phyloP scores from a whole-genome alignment of 2,797 vertebrate genomes.

The Triplophysa yarkandensis region DNA sequence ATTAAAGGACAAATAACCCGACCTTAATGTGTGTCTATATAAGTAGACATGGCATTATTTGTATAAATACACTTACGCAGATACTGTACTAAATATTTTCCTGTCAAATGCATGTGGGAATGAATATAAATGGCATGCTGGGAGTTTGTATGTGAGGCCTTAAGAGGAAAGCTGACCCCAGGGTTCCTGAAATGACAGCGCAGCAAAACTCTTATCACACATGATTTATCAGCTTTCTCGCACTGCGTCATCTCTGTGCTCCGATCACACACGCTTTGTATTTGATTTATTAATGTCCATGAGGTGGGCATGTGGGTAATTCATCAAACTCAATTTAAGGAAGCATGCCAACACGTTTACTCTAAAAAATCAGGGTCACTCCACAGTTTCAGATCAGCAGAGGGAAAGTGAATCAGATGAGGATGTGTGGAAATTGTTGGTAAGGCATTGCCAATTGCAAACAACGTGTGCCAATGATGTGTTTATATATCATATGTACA shows the following conservation, averaged over 20 bases:
- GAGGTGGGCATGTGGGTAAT: conserved; percentile 70
- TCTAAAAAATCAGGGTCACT: conserved; percentile 73
- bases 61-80: neutral
- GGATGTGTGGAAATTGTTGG: neutral
- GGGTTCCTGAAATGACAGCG: conserved; percentile 58
- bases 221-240: conserved; percentile 77
- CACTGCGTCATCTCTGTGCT: conserved; percentile 62
- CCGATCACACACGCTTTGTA: conserved; percentile 68
- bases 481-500: neutral
- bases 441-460: neutral
- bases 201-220: conserved; percentile 68
- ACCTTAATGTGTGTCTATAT: neutral
- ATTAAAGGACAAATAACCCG: neutral
- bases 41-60: neutral
- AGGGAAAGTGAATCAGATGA: conserved; percentile 23
- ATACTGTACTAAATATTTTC: conserved; percentile 24
- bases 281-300: conserved; percentile 77
- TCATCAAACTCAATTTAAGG: conserved; percentile 76
- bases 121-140: conserved; percentile 57
- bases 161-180: conserved; percentile 62
- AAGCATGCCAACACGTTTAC: conserved; percentile 67
- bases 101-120: conserved; percentile 16
- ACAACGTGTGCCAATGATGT: neutral
- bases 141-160: conserved; percentile 60
- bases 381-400: conserved; percentile 34